Evolutionary conservation across 1,140 invertebrate species (phyloP).

Genomic region (Micrasema longulum): DNA sequence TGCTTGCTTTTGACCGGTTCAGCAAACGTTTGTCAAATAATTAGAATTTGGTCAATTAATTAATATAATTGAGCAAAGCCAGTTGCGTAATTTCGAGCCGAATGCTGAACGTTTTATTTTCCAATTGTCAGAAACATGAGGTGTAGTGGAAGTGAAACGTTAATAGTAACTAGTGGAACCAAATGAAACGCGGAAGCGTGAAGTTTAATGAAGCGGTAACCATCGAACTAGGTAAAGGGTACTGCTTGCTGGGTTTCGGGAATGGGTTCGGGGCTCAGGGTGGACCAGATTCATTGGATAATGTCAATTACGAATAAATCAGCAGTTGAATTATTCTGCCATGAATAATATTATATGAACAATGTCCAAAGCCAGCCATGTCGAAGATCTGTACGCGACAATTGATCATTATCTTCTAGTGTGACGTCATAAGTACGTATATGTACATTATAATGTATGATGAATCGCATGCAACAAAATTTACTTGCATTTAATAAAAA

Average conservation of each 20-base stretch:
- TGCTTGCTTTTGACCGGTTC: no score
- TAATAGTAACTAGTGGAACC: background rate
- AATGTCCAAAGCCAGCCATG: slow-evolving; percentile 4
- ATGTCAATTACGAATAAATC: slow-evolving; percentile 19
- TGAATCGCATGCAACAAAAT: no score
- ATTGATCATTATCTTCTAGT: slow-evolving; percentile 16
- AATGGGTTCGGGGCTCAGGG: background rate
- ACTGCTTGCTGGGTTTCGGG: background rate
- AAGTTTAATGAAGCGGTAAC: slow-evolving; percentile 4
- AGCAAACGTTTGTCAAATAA: no score
- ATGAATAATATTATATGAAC: slow-evolving; percentile 4
- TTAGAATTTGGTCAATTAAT: no score
- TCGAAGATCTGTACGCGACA: slow-evolving; percentile 11
- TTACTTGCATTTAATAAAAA: no score
- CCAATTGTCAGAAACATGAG: background rate
- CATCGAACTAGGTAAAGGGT: no score
- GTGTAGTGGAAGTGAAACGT: background rate
- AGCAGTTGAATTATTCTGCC: slow-evolving; percentile 4
- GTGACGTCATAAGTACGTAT: no score
- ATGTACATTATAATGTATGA: no score
- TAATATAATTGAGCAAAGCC: no score
- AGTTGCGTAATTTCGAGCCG: no score
- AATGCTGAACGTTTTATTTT: background rate
- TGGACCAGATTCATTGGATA: slow-evolving; percentile 18
- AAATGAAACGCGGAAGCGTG: background rate